A percentile compares a stretch with the other conserved stretches of the same genome.
Evolutionary conservation across 2,797 vertebrate genomes (phyloP).

Genomic region (Thaleichthys pacificus): DNA sequence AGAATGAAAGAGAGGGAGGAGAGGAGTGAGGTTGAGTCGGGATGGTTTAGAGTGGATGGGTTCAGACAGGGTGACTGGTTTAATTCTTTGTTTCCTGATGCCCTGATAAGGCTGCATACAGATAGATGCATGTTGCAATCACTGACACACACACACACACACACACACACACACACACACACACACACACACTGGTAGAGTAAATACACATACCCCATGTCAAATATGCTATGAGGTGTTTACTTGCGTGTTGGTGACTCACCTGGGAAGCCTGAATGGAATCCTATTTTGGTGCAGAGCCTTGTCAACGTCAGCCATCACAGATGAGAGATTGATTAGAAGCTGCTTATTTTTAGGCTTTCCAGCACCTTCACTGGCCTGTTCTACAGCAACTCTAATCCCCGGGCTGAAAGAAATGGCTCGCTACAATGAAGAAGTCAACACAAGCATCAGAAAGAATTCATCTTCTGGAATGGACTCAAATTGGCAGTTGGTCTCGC

Average conservation of each 20-base stretch:
- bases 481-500: too few relatives aligned
- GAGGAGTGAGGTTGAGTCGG: neutral
- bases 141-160: neutral
- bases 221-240: conserved; percentile 14
- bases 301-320: conserved; percentile 43
- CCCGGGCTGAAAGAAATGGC: neutral
- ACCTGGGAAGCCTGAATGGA: conserved; percentile 11
- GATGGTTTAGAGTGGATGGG: too few relatives aligned
- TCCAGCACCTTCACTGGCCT: neutral
- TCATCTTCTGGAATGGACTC: too few relatives aligned
- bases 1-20: neutral
- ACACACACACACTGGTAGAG: neutral
- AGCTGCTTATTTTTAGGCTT: conserved; percentile 14
- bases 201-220: neutral
- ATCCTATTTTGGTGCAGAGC: conserved; percentile 22
- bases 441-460: neutral
- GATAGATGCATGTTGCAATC: neutral
- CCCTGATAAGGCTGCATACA: conserved; percentile 20
- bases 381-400: conserved; percentile 18
- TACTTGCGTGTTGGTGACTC: conserved; percentile 19
- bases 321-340: conserved; percentile 23
- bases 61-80: neutral
- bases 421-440: neutral
- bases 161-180: neutral
- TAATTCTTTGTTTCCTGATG: conserved; percentile 37